Base-by-base conservation (phyloP, 2,888 invertebrate genomes). In the Aporophyla nigra region DNA sequence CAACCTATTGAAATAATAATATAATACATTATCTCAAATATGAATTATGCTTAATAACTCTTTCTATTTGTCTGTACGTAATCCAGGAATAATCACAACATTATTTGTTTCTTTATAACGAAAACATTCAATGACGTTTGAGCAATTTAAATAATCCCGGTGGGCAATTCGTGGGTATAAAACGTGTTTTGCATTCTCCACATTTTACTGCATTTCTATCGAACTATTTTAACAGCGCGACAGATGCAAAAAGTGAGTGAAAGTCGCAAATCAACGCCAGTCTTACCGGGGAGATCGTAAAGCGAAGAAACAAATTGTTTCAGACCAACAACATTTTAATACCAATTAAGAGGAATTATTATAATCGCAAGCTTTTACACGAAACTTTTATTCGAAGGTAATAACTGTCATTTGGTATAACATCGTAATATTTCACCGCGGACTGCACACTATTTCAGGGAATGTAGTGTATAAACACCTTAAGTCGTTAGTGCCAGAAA, bases 281-380 rank as follows among this genome's bases (percentile, higher is more conserved):
- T 71, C 40, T 72, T 9, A 71, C 66, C 63, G 61, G 54, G 19
- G 62, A 63, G 53, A 21, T 83, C 83, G 76, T 88, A 83, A 80
- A 86, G n/a, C 61, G 74, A 71, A 71, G 58, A 74, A 83, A 77
- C 78, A 83, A 87, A 88, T 79, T 75, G 80, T 82, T 74, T 65
- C 68, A 71, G 71, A 72, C 73, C 56, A 71, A 69, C 70, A 80
- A 80, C 78, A 79, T 78, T 83, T 88, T 73, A 76, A 78, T 59
- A 79, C 77, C 87, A 85, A 88, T 86, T 81, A 85, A 83, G 63
- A 85, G 82, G 79, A 86, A 86, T 87, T 87, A 86, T 86, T 86
- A 74, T 86, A 85, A 86, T 84, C 75, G 69, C 74, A 24, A 59
- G 68, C 51, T 86, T 80, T 87, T 77, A 77, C 78, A 71, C 69